Base-by-base conservation (phyloP, 2,797 vertebrate species). In the Chaunax sp. region DNA sequence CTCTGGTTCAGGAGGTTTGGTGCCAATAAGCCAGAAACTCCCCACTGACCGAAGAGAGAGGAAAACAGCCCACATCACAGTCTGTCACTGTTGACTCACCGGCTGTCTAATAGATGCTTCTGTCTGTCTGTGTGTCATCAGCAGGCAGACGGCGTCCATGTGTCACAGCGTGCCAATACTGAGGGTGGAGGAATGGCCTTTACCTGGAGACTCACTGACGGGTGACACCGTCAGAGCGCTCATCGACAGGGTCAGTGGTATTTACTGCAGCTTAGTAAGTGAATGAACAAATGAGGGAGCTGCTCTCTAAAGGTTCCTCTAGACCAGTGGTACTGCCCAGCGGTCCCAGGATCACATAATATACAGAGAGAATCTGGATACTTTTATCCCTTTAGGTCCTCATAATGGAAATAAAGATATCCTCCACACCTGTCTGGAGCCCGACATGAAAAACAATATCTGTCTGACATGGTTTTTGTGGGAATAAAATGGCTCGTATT, bases 111-210 rank as follows among this genome's bases (percentile, higher is more conserved):
- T n/a, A n/a, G n/a, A n/a, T n/a, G n/a, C n/a, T n/a, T n/a, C n/a
- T 74, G 3, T 72, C 7, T 75, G 18, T 75, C 56, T 63, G 51
- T 73, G 16, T 76, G 54, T 64, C 69, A 64, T 3, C 88, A 94
- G 95, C 79, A 95, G 95, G 84, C 93, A 95, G 2, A 81, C 86
- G 72, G 84, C 92, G 72, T 88, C 94, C 74, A 84, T 92, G 93
- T 93, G 92, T 82, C 93, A 95, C 91, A 96, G 93, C 46, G 92
- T 92, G 37, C 95, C 96, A 1, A 89, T 91, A 80, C 90, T 99
- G 82, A 92, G 94, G 87, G 97, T 98, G 88, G 97, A 98, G 87
- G 96, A 98, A 86, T 98, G 95, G 94, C 95, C 95, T 16, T 83
- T 97, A 72, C 90, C 91, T 2, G 92, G 90, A 65, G 96, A 98